Evolutionary conservation across 2,888 invertebrate species (phyloP).

Genomic region (Chydorus sphaericus): DNA sequence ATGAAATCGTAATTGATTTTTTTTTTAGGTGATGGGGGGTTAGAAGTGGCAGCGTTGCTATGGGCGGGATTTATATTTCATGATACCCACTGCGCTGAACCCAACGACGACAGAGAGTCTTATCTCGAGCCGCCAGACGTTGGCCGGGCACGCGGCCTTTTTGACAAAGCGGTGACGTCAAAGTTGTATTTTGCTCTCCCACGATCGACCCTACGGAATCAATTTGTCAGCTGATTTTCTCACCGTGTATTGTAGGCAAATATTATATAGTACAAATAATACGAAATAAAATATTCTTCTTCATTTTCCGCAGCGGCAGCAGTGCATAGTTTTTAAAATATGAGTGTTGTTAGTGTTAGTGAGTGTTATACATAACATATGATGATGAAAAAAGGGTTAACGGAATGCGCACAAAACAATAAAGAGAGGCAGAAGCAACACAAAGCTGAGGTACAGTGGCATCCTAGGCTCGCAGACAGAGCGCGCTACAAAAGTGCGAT

Average conservation of each 20-base stretch:
- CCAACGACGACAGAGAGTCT: background rate
- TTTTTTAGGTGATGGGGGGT: background rate
- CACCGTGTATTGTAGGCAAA: too few species aligned
- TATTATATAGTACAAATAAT: too few species aligned
- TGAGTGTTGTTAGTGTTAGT: background rate
- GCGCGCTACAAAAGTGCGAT: constrained; percentile 54
- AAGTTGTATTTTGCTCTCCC: background rate
- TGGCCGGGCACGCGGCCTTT: background rate
- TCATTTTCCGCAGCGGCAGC: too few species aligned
- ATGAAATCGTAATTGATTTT: constrained; percentile 3
- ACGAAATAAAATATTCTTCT: too few species aligned
- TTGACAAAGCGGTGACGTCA: constrained; percentile 2
- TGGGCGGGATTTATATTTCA: background rate
- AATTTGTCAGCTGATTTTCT: background rate
- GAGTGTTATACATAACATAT: background rate
- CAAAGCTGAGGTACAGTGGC: constrained; percentile 48
- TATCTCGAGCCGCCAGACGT: constrained; percentile 1
- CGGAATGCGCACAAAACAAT: constrained; percentile 52
- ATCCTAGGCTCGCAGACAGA: constrained; percentile 61
- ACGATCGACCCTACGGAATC: background rate
- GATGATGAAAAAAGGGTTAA: constrained; percentile 13
- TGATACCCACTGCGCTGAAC: background rate
- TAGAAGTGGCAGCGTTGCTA: too few species aligned
- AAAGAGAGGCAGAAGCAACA: constrained; percentile 52
- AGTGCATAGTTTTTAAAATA: background rate